Conservation (phyloP, 2,888 invertebrate species). For the Mythimna impura region DNA sequence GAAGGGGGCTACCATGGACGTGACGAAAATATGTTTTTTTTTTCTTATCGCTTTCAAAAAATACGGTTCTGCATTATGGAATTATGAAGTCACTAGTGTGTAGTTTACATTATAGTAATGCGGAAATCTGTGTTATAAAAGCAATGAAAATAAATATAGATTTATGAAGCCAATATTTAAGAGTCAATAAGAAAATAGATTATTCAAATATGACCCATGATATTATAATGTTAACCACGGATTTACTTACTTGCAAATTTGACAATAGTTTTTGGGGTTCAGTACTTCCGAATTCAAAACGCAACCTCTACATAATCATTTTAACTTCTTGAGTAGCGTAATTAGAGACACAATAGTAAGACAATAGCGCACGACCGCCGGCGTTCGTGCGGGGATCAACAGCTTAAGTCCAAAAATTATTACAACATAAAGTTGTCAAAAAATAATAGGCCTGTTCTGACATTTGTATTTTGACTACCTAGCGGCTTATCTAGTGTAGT, state of each 20-base stretch:
- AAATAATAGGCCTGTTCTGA: too few species aligned
- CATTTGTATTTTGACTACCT: too few species aligned
- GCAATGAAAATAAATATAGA: conserved; percentile 12
- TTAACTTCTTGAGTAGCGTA: too few species aligned
- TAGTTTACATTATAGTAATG: conserved; percentile 6
- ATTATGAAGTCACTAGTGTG: not conserved
- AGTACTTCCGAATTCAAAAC: too few species aligned
- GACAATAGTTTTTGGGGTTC: not conserved
- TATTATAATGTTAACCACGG: not conserved
- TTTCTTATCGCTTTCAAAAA: not conserved
- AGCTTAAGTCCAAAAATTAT: too few species aligned
- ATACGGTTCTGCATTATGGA: not conserved
- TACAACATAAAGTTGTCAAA: too few species aligned
- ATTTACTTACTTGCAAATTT: not conserved
- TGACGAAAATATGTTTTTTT: conserved; percentile 16
- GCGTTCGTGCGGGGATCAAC: too few species aligned
- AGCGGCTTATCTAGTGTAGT: too few species aligned
- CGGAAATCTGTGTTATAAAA: conserved; percentile 19
- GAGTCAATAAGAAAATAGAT: conserved; percentile 12
- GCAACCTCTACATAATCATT: too few species aligned
- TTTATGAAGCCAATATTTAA: conserved; percentile 4
- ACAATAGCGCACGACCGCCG: too few species aligned
- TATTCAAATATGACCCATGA: conserved; percentile 4
- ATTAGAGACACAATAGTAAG: too few species aligned
- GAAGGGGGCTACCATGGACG: conserved; percentile 27